phyloP scores from a whole-genome alignment of 2,113 vertebrate species.

The Aramus guarauna region DNA sequence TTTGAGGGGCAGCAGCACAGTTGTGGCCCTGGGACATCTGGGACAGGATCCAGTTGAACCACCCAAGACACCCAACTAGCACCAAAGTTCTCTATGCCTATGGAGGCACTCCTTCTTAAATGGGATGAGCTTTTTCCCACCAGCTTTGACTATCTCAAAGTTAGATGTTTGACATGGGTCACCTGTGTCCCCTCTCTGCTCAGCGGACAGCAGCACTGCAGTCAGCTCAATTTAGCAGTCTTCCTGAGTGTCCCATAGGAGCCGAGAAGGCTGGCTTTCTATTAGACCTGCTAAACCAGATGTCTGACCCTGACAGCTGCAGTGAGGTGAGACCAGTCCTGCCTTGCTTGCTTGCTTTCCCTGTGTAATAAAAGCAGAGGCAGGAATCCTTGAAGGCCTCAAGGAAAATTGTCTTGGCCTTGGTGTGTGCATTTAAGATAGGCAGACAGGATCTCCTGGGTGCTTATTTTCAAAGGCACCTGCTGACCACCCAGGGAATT shows the following conservation, averaged over 20 bases:
- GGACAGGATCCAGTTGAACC: background rate
- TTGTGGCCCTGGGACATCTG: fast-evolving
- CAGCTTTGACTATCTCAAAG: background rate
- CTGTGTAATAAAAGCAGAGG: background rate
- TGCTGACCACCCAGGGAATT: background rate
- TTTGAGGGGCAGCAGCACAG: background rate
- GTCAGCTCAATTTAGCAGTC: background rate
- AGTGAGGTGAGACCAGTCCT: background rate
- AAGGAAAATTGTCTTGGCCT: background rate
- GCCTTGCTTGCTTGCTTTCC: background rate
- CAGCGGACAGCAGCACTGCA: fast-evolving
- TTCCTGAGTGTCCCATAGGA: background rate
- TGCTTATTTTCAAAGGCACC: background rate
- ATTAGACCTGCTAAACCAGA: background rate
- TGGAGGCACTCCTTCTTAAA: background rate
- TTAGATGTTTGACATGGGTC: background rate
- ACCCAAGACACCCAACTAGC: background rate
- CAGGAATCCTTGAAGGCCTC: background rate
- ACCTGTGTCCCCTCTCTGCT: background rate
- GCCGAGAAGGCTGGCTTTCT: background rate
- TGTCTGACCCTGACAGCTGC: background rate
- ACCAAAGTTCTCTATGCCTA: background rate
- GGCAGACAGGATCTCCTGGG: background rate
- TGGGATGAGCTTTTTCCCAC: background rate
- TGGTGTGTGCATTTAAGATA: background rate